Conservation (phyloP, 1,140 invertebrate genomes). For the Drosophila kepulauana region DNA sequence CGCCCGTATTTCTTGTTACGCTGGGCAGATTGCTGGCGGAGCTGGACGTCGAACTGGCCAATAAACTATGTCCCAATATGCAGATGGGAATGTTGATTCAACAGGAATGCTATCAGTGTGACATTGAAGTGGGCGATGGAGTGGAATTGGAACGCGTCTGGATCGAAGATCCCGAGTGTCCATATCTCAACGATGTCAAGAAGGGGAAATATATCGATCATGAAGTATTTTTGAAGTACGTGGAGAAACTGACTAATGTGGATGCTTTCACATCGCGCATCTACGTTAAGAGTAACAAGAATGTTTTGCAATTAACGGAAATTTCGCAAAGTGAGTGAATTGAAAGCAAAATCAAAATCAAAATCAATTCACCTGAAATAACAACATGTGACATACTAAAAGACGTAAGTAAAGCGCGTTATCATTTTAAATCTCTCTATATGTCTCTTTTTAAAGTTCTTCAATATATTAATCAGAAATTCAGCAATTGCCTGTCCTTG, state of each 20-base stretch:
- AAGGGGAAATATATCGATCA: background rate
- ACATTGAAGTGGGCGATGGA: background rate
- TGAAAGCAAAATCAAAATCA: too few relatives aligned
- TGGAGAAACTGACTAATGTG: background rate
- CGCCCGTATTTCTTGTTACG: background rate
- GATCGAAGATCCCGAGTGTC: conserved; percentile 8
- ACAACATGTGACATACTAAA: too few relatives aligned
- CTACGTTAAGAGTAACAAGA: too few relatives aligned
- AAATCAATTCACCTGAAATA: too few relatives aligned
- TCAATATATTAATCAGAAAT: background rate
- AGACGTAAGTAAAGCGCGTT: too few relatives aligned
- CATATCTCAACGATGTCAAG: background rate
- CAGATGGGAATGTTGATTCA: background rate
- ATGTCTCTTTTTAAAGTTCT: background rate
- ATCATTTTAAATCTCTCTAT: background rate
- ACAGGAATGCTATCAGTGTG: background rate
- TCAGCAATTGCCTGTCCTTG: conserved; percentile 3
- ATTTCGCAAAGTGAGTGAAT: background rate
- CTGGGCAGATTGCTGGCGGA: background rate
- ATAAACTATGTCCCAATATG: background rate
- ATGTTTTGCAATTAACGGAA: background rate
- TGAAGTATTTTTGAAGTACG: background rate
- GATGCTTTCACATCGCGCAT: background rate
- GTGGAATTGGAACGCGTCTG: background rate
- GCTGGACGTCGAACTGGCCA: background rate